Conservation (phyloP, 2,797 vertebrate genomes). For the Acipenser ruthenus region DNA sequence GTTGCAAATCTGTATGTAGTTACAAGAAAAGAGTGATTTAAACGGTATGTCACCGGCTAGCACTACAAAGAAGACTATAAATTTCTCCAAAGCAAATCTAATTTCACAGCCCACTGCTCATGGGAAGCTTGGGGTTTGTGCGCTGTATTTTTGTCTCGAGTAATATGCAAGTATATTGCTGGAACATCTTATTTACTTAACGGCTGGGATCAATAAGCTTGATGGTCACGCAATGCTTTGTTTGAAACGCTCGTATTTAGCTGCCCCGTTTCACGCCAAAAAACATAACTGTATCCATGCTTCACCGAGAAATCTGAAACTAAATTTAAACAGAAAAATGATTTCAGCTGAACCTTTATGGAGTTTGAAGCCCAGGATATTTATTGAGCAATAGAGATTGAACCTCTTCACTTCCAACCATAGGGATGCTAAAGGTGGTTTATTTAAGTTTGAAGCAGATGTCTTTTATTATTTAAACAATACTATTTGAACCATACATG, state of each 20-base stretch:
- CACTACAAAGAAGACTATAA: slow-evolving; percentile 31
- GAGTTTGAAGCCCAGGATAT: no score
- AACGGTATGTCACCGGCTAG: slow-evolving; percentile 34
- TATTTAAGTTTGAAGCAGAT: no score
- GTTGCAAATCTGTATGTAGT: background rate
- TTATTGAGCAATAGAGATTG: no score
- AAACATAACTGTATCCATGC: no score
- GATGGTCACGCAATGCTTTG: slow-evolving; percentile 23
- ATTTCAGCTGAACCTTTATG: no score
- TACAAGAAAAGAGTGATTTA: slow-evolving; percentile 12
- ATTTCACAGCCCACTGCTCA: slow-evolving; percentile 40
- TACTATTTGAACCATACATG: no score
- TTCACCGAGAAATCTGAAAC: no score
- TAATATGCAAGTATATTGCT: slow-evolving; percentile 33
- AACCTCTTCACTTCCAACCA: no score
- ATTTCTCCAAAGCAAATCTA: slow-evolving; percentile 42
- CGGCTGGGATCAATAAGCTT: slow-evolving; percentile 20
- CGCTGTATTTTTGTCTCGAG: slow-evolving; percentile 33
- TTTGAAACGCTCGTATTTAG: slow-evolving; percentile 18
- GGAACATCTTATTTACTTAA: slow-evolving; percentile 31
- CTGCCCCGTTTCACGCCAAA: no score
- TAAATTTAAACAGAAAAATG: no score
- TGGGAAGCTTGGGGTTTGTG: slow-evolving; percentile 37
- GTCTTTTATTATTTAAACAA: no score
- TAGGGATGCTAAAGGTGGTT: no score